phyloP scores from a whole-genome alignment of 30 jellyfish, hydroid and myxozoan genomes.

The Sanderia malayensis region DNA sequence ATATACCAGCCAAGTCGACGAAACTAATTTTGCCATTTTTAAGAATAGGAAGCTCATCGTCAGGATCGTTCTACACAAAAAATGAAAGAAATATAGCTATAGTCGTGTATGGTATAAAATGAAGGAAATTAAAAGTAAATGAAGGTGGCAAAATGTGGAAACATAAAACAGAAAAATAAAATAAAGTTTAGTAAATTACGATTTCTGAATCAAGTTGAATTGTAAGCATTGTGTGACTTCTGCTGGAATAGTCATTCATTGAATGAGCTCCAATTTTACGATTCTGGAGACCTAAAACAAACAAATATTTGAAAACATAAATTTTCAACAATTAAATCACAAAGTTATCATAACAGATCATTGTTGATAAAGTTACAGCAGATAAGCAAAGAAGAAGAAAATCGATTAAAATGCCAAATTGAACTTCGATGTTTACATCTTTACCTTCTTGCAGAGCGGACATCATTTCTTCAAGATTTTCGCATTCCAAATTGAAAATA shows the following conservation, averaged over 20 bases:
- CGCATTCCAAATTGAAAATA: slow-evolving; percentile 81
- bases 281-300: slow-evolving; percentile 47
- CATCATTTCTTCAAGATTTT: slow-evolving; percentile 69
- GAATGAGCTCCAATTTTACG: slow-evolving; percentile 94
- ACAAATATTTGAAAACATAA: no score
- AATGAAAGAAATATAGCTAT: no score
- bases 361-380: no score
- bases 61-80: slow-evolving; percentile 85
- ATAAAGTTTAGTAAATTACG: no score
- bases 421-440: no score
- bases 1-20: slow-evolving; percentile 96
- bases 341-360: no score
- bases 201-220: slow-evolving; percentile 75
- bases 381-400: no score
- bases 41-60: slow-evolving; percentile 72
- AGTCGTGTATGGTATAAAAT: no score
- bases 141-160: no score
- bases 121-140: no score
- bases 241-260: slow-evolving; percentile 93
- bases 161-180: neutral
- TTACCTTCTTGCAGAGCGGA: slow-evolving; percentile 78
- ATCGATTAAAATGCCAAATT: no score
- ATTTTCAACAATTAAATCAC: no score
- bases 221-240: slow-evolving; percentile 95
- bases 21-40: slow-evolving; percentile 97